phyloP scores from a whole-genome alignment of 1,140 invertebrate species.

The Anadara kagoshimensis region DNA sequence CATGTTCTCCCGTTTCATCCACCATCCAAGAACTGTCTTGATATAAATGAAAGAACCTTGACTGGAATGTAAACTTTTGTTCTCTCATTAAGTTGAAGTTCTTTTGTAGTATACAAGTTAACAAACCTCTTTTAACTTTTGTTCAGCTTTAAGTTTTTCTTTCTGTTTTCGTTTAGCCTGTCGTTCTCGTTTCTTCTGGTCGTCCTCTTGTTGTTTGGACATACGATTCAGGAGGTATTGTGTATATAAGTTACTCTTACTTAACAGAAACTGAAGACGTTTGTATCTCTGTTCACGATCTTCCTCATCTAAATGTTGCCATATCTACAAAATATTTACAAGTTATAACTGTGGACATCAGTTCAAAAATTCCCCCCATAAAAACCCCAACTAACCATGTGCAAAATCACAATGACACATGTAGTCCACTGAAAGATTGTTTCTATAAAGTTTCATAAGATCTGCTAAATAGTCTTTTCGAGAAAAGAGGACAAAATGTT shows the following conservation, averaged over 20 bases:
- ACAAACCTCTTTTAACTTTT: constrained; percentile 34
- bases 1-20: too few species aligned
- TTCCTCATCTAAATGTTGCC: constrained; percentile 54
- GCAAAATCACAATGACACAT: background rate
- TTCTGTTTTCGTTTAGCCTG: constrained; percentile 45
- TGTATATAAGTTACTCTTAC: constrained; percentile 70
- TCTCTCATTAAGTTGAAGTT: too few species aligned
- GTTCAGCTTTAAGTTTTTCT: constrained; percentile 35
- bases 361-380: background rate
- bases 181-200: constrained; percentile 46
- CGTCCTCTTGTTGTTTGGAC: constrained; percentile 56
- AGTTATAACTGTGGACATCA: background rate
- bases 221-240: constrained; percentile 64
- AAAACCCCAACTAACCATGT: too few species aligned
- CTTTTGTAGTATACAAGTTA: too few species aligned
- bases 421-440: background rate
- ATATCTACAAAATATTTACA: constrained; percentile 43
- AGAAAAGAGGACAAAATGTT: background rate
- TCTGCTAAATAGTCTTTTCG: background rate
- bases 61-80: too few species aligned
- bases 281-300: constrained; percentile 59
- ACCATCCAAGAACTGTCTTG: too few species aligned
- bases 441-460: background rate
- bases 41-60: too few species aligned
- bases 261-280: constrained; percentile 64